A percentile compares a stretch with the other conserved stretches of the same genome.
These are phyloP conservation scores for Mycogona germanica DNA, from an alignment of 2,888 invertebrate genomes.

Conservation along the genomic window DNA sequence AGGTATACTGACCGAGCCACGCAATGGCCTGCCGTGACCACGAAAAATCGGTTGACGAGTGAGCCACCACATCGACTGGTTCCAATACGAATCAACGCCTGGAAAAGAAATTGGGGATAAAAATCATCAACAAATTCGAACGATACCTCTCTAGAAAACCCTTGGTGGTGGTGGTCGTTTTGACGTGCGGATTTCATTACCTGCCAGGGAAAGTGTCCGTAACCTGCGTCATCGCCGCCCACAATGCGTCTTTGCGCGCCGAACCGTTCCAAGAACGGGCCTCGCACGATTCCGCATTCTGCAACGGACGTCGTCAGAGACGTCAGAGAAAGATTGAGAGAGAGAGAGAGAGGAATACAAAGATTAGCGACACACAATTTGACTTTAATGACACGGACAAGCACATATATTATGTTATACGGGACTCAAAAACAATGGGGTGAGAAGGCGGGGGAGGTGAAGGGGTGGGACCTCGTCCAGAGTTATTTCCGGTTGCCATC, in stretches of 20 bases:
- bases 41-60: slow-evolving; percentile 75
- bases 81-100: slow-evolving; percentile 17
- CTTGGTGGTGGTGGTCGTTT: no score
- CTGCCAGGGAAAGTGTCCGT: slow-evolving; percentile 19
- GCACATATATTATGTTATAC: background rate
- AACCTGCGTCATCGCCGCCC: slow-evolving; percentile 18
- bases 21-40: slow-evolving; percentile 89
- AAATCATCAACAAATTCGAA: background rate
- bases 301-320: background rate
- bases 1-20: slow-evolving; percentile 52
- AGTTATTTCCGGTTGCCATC: no score
- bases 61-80: slow-evolving; percentile 62
- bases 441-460: no score
- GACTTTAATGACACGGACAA: background rate
- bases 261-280: slow-evolving; percentile 18
- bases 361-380: no score
- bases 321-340: background rate
- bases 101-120: no score
- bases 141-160: no score
- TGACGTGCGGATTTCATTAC: slow-evolving; percentile 3
- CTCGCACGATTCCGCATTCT: slow-evolving; percentile 18
- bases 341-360: no score
- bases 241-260: slow-evolving; percentile 18
- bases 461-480: no score
- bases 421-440: no score